Percentiles rank a stretch among this genome's conserved stretches.
Conservation (phyloP, 1,140 invertebrate species). For the Dreissena rostriformis region DNA sequence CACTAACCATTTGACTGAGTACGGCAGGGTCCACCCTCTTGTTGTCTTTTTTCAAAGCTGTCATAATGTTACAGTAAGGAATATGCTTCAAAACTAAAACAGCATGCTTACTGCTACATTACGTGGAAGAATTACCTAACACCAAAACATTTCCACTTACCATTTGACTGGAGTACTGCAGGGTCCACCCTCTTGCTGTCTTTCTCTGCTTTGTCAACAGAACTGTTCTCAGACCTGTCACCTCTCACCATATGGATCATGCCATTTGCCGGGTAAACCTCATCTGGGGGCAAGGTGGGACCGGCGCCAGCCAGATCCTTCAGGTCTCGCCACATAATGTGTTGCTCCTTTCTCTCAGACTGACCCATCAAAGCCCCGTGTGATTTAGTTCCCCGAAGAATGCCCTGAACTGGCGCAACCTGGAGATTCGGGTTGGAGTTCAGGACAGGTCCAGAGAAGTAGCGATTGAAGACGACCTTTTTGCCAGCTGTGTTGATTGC, state of each 20-base stretch:
- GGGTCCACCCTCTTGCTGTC: constrained; percentile 28
- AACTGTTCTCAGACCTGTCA: constrained; percentile 15
- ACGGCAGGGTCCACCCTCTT: no score
- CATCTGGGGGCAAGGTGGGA: constrained; percentile 20
- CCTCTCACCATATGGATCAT: not conserved
- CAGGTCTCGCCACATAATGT: not conserved
- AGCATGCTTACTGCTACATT: no score
- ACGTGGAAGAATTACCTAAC: not conserved
- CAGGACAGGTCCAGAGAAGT: not conserved
- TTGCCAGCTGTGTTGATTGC: not conserved
- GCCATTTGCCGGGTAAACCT: constrained; percentile 24
- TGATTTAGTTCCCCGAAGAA: not conserved
- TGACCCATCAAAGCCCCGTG: constrained; percentile 1
- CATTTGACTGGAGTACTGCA: constrained; percentile 26
- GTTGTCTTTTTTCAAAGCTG: no score
- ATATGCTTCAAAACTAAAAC: no score
- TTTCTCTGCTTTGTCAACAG: constrained; percentile 42
- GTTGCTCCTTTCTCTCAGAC: not conserved
- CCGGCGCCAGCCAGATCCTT: not conserved
- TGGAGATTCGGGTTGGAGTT: not conserved
- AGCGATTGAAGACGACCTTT: not conserved
- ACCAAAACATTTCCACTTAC: constrained; percentile 20
- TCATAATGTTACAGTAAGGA: no score
- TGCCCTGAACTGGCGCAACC: not conserved
- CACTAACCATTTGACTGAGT: no score